Percentiles rank a stretch among this genome's conserved stretches.
These are phyloP conservation scores for Gallinago media DNA, from an alignment of 2,113 vertebrate species.

Conservation along the genomic window DNA sequence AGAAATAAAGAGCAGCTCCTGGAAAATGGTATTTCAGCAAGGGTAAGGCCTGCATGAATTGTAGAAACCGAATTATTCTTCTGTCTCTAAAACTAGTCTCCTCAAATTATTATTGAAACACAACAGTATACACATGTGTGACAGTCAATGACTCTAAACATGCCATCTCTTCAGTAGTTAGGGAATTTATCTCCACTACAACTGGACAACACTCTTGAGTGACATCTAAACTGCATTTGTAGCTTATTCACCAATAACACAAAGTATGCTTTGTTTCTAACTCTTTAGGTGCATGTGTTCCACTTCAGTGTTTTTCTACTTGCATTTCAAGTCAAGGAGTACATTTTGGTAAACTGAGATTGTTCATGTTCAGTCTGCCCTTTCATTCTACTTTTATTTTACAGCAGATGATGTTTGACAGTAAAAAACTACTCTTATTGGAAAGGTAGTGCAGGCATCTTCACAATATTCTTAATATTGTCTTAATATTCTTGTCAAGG, in stretches of 20 bases:
- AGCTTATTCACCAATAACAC: not conserved
- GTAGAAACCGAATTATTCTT: not conserved
- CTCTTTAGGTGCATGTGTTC: rapidly evolving
- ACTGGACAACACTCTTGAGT: not conserved
- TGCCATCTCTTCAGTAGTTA: not conserved
- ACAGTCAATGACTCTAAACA: not conserved
- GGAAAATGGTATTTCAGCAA: not conserved
- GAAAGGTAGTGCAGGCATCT: not conserved
- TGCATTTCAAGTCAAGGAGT: not conserved
- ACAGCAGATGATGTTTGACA: not conserved
- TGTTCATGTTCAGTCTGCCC: not conserved
- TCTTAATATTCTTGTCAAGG: not conserved
- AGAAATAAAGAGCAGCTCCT: not conserved
- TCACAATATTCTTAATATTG: not conserved
- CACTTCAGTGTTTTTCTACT: not conserved
- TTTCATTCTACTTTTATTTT: not conserved
- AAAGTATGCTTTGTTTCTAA: not conserved
- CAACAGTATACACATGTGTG: rapidly evolving
- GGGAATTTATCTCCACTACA: not conserved
- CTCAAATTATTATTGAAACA: not conserved
- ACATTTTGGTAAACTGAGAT: not conserved
- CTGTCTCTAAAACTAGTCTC: not conserved
- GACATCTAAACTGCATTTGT: not conserved
- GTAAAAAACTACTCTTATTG: not conserved
- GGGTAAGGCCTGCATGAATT: rapidly evolving